Base-by-base conservation (phyloP, 2,797 vertebrate species). In the Chaenodraco wilsoni region DNA sequence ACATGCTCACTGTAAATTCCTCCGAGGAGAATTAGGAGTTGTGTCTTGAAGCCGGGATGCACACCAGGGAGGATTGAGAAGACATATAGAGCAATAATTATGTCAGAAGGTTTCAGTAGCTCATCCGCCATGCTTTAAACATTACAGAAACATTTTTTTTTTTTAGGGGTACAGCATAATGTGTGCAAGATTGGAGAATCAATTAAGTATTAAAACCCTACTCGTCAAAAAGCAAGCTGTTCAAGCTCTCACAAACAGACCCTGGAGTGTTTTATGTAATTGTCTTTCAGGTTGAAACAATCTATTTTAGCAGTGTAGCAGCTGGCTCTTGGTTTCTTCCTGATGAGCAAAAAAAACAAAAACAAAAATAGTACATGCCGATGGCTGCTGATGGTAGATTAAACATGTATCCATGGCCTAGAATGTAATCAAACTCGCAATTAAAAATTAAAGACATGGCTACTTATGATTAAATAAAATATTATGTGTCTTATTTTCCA, bases 11-110 rank as follows among this genome's bases (percentile, higher is more conserved):
- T 81, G 83, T 83, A 85, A 85, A 91, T 87, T 90, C 87, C 87
- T 90, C 82, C 64, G 79, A 91, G 89, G 81, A 91, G 91, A 81
- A 90, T 91, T 92, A 91, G 78, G 87, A 89, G 84, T 86, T 91
- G 86, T 81, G 85, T 92, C 86, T 90, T 74, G 77, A 80, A 89
- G 84, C 83, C 13, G 63, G 21, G 74, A 81, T 78, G 84, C 83
- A 82, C 89, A 84, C 85, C 64, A 56, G 84, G 81, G 81, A 84
- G 86, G 84, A 87, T 78, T 86, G 87, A 23, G 76, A 82, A 68
- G 69, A 81, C 81, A 89, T 79, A 44, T 74, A 46, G 66, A 66
- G 72, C 55, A 37, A 77, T 0, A 74, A 84, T 91, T 83, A 82
- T 56, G 67, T 78, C 60, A 49, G 74, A 76, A 66, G 65, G 82